Conservation (phyloP, 2,113 vertebrate genomes). For the Ageneiosus marmoratus region DNA sequence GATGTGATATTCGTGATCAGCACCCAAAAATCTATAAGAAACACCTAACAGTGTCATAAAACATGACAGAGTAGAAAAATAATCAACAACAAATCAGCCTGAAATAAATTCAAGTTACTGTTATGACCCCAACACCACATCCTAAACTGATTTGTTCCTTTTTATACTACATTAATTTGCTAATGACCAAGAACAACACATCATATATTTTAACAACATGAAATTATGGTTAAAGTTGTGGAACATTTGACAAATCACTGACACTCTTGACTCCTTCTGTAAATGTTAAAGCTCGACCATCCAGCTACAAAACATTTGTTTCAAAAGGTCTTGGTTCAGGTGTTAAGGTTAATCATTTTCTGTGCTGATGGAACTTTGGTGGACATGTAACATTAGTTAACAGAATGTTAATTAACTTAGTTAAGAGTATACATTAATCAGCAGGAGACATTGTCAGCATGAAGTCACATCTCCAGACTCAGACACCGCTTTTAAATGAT, state of each 20-base stretch:
- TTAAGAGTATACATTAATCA: slow-evolving; percentile 4
- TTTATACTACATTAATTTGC: neutral
- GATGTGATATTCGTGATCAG: no score
- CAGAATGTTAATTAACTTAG: neutral
- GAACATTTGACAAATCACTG: neutral
- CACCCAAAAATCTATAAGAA: no score
- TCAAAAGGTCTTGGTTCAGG: neutral
- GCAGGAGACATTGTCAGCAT: neutral
- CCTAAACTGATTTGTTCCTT: neutral
- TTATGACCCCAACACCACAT: neutral
- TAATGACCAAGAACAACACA: neutral
- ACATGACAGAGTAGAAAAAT: neutral
- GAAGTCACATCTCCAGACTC: neutral
- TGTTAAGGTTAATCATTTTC: neutral
- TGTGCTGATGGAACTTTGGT: neutral
- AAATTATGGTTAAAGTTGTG: neutral
- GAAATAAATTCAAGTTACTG: neutral
- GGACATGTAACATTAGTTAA: neutral
- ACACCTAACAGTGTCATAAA: neutral
- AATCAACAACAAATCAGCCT: neutral
- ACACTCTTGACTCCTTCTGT: neutral
- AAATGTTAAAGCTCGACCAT: neutral
- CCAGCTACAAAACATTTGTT: slow-evolving; percentile 3
- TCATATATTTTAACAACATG: neutral
- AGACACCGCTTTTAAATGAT: slow-evolving; percentile 11